phyloP scores from a whole-genome alignment of 2,888 invertebrate species.

The Eupithecia abbreviata region DNA sequence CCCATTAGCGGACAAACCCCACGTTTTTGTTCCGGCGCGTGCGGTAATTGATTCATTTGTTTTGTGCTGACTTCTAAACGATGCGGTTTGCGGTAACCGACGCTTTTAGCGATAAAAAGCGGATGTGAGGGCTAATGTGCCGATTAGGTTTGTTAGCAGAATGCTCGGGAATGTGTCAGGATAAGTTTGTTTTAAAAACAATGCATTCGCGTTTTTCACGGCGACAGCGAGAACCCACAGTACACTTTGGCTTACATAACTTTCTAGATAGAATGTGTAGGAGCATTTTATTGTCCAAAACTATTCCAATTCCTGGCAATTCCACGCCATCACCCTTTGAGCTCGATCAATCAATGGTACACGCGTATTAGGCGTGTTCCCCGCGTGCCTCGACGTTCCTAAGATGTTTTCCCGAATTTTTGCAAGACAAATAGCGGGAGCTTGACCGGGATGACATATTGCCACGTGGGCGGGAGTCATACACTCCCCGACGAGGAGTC shows the following conservation, averaged over 20 bases:
- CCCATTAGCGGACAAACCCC: slow-evolving; percentile 42
- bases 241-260: background rate
- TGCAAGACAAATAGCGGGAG: slow-evolving; percentile 78
- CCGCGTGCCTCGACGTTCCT: slow-evolving; percentile 68
- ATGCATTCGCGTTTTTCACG: background rate
- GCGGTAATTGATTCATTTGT: slow-evolving; percentile 46
- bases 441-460: slow-evolving; percentile 80
- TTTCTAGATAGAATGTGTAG: background rate
- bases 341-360: slow-evolving; percentile 45
- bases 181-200: background rate
- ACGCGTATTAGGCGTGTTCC: slow-evolving; percentile 35
- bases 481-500: slow-evolving; percentile 68
- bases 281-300: slow-evolving; percentile 16
- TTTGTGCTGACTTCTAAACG: slow-evolving; percentile 36
- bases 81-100: slow-evolving; percentile 31
- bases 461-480: slow-evolving; percentile 58
- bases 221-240: background rate
- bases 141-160: slow-evolving; percentile 6
- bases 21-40: slow-evolving; percentile 41
- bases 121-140: slow-evolving; percentile 14
- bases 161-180: background rate
- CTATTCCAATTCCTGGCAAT: slow-evolving; percentile 28
- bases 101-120: slow-evolving; percentile 21
- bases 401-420: slow-evolving; percentile 75
- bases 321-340: slow-evolving; percentile 36